These are phyloP conservation scores for Gobiocypris rarus DNA, from an alignment of 2,113 vertebrate genomes.

Conservation along the genomic window DNA sequence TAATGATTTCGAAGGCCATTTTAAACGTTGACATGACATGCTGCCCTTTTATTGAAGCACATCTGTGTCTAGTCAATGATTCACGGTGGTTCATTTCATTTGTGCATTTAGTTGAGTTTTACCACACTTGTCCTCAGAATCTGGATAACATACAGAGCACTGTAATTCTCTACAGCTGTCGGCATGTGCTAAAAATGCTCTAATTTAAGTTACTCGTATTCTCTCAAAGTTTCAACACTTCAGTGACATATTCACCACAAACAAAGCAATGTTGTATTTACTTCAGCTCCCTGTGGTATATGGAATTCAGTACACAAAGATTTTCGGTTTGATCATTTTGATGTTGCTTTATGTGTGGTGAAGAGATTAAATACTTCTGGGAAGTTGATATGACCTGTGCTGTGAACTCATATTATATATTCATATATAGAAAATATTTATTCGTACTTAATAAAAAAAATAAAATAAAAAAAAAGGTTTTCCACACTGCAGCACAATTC, in stretches of 20 bases:
- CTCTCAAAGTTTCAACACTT: background rate
- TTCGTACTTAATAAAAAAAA: too few relatives aligned
- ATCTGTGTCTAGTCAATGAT: constrained; percentile 1
- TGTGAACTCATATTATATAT: too few relatives aligned
- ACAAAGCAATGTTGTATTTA: constrained; percentile 1
- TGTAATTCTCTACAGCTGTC: constrained; percentile 9
- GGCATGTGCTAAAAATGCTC: background rate
- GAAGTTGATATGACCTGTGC: background rate
- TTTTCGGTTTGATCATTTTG: constrained; percentile 1
- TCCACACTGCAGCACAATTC: too few relatives aligned
- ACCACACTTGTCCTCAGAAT: background rate
- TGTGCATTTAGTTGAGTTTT: background rate
- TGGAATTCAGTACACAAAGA: background rate
- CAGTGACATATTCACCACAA: background rate
- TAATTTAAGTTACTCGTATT: background rate
- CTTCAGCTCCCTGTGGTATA: background rate
- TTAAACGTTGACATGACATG: background rate
- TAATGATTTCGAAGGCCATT: background rate
- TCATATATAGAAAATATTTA: too few relatives aligned
- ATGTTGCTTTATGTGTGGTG: background rate
- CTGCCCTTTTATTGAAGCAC: background rate
- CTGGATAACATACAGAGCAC: background rate
- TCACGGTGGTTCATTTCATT: background rate
- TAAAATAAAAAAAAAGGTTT: too few relatives aligned
- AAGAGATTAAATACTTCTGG: background rate